Base-by-base conservation (phyloP, 2,113 vertebrate genomes). In the Ranitomeya imitator region DNA sequence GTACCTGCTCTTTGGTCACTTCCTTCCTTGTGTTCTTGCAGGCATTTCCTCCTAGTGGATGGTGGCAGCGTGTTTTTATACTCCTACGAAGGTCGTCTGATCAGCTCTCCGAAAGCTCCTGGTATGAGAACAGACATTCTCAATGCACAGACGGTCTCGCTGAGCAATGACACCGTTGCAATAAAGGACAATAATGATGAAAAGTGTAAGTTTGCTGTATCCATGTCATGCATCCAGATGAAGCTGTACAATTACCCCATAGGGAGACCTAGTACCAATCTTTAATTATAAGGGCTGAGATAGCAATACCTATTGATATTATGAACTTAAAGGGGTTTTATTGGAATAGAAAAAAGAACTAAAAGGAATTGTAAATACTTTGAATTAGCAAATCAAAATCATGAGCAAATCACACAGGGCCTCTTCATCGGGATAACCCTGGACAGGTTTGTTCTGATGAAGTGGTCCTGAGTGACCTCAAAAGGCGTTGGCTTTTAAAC, bases 31-130 rank as follows among this genome's bases (percentile, higher is more conserved):
- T 71, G 63, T 61, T 88, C 86, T 90, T 88, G 54, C 91, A 99
- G 98, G 89, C 95, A 97, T 93, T 98, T 99, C 93, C 95, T 99
- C 89, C 95, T 99, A 6, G 95, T 97, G 83, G 97, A 99, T 89
- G 97, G 97, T 91, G 96, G 96, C 82, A 97, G 97, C 7, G 92
- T 99, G 90, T 98, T 97, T 91, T 93, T 96, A 87, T 98, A 97
- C 93, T 99, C 98, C 11, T 99, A 99, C 83, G 98, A 99, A 88
- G 98, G 97, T 6, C 96, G 97, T 86, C 93, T 98, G 59, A 95
- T 98, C 92, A 99, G 97, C 23, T 95, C 96, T 89, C 97, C 97
- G 11, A 99, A 96, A 93, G 96, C 97, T 86, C 95, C 96, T 12
- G 97, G 97, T 83, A 95, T 99, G 96, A 97, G 97, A 93, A 95